Evolutionary conservation across 1,140 invertebrate genomes (phyloP), one percentile per base, ranked within the genome.

Genomic region (Lepidostoma basale): DNA sequence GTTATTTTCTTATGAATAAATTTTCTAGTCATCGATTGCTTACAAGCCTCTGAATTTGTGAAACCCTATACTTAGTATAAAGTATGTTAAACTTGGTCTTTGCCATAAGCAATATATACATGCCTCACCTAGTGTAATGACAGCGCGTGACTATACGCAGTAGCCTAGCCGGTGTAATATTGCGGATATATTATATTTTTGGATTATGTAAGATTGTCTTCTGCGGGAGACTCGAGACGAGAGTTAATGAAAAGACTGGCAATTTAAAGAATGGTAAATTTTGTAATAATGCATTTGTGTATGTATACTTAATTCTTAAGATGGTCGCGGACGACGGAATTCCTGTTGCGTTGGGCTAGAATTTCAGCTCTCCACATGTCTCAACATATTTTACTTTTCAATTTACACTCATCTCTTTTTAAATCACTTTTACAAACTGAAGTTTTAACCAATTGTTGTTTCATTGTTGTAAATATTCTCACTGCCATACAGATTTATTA

Each of bases 41-140:
- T 56, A 56, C 52, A 56, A 22, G 52, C 52, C 52, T 56, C 52
- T 36, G 28, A 56, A 56, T 56, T 28, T 56, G n/a, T 56, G 16
- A 22, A 47, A 47, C 10, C 33, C 20, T 23, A 23, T 10, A n/a
- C n/a, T n/a, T n/a, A 49, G 2, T 49, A 25, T 49, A 22, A 49
- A 20, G 25, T 49, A 22, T 36, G 8, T 36, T 22, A n/a, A n/a
- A n/a, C 2, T 56, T 16, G 28, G 16, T 56, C 18, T 56, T 33
- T 22, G 30, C 52, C 30, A 39, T 18, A 56, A 56, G 52, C 52
- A 56, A 39, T 56, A 56, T 18, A 33, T 3, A 36, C n/a, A 52
- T 52, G 23, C 23, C 47, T 30, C 47, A 18, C 20, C 30, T 56
- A 56, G 18, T 3, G 52, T 39, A 36, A 36, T 20, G 30, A 33